Base-by-base conservation (phyloP, 2,797 vertebrate species). In the Synaphobranchus kaupii region DNA sequence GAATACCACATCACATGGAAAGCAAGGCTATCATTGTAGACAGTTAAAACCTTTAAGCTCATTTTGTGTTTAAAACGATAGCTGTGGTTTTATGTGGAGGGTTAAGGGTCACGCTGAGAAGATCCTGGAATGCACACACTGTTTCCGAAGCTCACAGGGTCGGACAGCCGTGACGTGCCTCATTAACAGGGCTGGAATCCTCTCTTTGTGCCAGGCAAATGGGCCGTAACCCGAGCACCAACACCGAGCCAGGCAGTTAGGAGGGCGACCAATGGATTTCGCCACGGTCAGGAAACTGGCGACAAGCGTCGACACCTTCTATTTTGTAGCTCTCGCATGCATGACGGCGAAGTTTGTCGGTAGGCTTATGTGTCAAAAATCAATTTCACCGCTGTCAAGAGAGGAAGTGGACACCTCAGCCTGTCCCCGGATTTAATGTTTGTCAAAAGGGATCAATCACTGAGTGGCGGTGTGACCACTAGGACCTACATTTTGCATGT, bases 131-230 rank as follows among this genome's bases (percentile, higher is more conserved):
- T 44, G 39, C 28, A 25, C 17, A n/a, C 81, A 3, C 84, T n/a
- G 86, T 44, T 56, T 84, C 28, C 8, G 39, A 17, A 25, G 50
- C 13, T 73, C 20, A 47, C 58, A 47, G 12, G 8, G 12, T 22
- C 56, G 31, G 68, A 66, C 50, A 15, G 9, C 28, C 60, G 15
- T 25, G 39, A 86, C 48, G 39, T 48, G 10, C 15, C 82, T 68
- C 34, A 50, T 82, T 82, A 82, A 82, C 28, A 58, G 17, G n/a
- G 28, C 10, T n/a, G 44, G 84, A 85, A 54, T 73, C 22, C 73
- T 34, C 71, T 44, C 28, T 15, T 52, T 54, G 54, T 84, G 60
- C 20, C 10, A 10, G 20, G 34, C 8, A 58, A 86, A 56, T 54
- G 34, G 47, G 50, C 71, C 22, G 10, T 34, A 78, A 78, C 85